Percentiles rank a stretch among this genome's conserved stretches.
Conservation (phyloP, 2,888 invertebrate genomes). For the Sarcophaga subvicina region DNA sequence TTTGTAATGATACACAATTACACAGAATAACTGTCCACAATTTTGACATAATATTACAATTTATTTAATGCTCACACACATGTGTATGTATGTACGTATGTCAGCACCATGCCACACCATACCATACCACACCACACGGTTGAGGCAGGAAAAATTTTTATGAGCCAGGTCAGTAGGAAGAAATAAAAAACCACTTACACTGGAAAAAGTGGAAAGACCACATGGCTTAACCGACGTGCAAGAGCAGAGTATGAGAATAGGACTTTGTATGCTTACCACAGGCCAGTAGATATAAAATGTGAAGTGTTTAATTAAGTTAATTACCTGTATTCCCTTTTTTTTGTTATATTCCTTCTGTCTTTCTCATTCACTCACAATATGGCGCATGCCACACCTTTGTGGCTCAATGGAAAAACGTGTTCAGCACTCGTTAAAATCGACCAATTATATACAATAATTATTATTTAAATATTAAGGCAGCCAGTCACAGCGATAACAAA, state of each 20-base stretch:
- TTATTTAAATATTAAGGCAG: slow-evolving; percentile 53
- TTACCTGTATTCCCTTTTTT: slow-evolving; percentile 53
- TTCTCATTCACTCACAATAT: too few species aligned
- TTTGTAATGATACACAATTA: slow-evolving; percentile 37
- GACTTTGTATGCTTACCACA: too few species aligned
- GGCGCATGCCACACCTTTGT: slow-evolving; percentile 60
- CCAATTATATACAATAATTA: slow-evolving; percentile 56
- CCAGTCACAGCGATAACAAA: too few species aligned
- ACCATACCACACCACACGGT: slow-evolving; percentile 9
- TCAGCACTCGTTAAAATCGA: slow-evolving; percentile 56
- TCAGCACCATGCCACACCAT: too few species aligned
- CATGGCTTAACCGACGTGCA: neutral
- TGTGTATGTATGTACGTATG: too few species aligned
- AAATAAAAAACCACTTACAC: too few species aligned
- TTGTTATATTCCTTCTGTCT: slow-evolving; percentile 16
- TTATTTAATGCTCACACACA: slow-evolving; percentile 25
- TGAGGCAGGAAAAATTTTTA: slow-evolving; percentile 22
- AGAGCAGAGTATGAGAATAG: neutral
- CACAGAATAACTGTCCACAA: slow-evolving; percentile 57
- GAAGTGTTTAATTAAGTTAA: slow-evolving; percentile 68
- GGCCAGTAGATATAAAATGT: slow-evolving; percentile 54
- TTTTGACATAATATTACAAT: slow-evolving; percentile 65
- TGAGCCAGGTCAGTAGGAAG: neutral
- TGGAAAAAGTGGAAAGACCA: too few species aligned
- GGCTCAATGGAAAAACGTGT: slow-evolving; percentile 46